Base-by-base conservation (phyloP, 2,113 vertebrate genomes). In the Sarotherodon lohbergeri region DNA sequence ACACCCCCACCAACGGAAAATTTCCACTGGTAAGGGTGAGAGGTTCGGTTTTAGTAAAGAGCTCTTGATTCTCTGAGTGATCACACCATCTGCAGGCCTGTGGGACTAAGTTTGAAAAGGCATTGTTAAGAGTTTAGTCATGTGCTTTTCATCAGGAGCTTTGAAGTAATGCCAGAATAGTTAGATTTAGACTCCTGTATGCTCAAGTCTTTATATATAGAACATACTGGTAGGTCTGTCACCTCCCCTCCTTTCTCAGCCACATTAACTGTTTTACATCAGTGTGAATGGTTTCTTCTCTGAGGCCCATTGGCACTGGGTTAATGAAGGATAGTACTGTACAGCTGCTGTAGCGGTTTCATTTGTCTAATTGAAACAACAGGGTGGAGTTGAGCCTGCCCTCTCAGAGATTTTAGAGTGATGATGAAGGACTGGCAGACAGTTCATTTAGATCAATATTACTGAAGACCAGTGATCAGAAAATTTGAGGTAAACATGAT, bases 111-210 rank as follows among this genome's bases (percentile, higher is more conserved):
- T 68, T 96, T 97, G 96, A 97, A 94, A 90, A 22, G 85, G 93
- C 96, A 95, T 97, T 96, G 97, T 97, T 97, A 95, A 95, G 95
- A 61, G 50, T 71, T 88, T 13, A 95, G 94, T 97, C 98, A 97
- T 97, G 93, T 98, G 98, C 97, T 98, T 98, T 97, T 96, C 97
- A 98, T 98, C 98, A 97, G 80, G 92, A 95, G 93, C 96, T 95
- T 92, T 98, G 97, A 97, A 96, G 93, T 89, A 10, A 76, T 94
- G 97, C 98, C 98, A 99, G 95, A 93, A 95, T 94, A 94, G 96
- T 97, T 96, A 95, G 94, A 24, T 92, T 96, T 96, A 96, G 80
- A 96, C 85, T 97, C 95, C 96, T 96, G 96, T 95, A 96, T 92
- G 91, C 95, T 88, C 22, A 68, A 68, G 80, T 94, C 95, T 96